Conservation (phyloP, 92 coral and sea anemone genomes). For the Zoanthus solanderi region DNA sequence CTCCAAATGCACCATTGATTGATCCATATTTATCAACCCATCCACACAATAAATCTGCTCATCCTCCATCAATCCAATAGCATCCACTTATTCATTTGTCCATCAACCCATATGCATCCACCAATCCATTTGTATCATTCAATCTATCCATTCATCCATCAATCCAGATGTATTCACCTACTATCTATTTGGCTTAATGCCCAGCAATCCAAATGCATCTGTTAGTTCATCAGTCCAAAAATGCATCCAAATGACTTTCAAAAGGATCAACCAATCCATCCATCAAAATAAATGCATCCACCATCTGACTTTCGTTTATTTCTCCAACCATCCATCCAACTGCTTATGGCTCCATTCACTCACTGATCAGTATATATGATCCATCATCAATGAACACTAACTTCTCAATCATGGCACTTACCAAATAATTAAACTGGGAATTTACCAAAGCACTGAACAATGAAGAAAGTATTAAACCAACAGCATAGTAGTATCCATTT, state of each 20-base stretch:
- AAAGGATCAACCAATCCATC: not conserved
- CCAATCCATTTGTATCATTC: too few relatives aligned
- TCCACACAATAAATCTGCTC: too few relatives aligned
- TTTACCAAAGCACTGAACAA: slow-evolving; percentile 77
- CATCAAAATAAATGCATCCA: not conserved
- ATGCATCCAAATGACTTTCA: not conserved
- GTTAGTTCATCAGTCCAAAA: not conserved
- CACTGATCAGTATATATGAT: not conserved
- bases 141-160: not conserved
- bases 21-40: too few relatives aligned
- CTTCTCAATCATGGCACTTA: slow-evolving; percentile 35
- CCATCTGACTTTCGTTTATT: not conserved
- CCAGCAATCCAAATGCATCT: not conserved
- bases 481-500: slow-evolving; percentile 94
- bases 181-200: not conserved
- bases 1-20: too few relatives aligned
- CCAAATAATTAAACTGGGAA: slow-evolving; percentile 90
- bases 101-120: too few relatives aligned
- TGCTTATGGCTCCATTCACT: not conserved
- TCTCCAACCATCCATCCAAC: not conserved
- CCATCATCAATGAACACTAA: too few relatives aligned
- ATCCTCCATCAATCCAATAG: too few relatives aligned
- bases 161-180: not conserved
- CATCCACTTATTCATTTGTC: too few relatives aligned
- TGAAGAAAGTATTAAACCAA: slow-evolving; percentile 81